Base-by-base conservation (phyloP, 2,113 vertebrate species). In the Neopipo cinnamomea region DNA sequence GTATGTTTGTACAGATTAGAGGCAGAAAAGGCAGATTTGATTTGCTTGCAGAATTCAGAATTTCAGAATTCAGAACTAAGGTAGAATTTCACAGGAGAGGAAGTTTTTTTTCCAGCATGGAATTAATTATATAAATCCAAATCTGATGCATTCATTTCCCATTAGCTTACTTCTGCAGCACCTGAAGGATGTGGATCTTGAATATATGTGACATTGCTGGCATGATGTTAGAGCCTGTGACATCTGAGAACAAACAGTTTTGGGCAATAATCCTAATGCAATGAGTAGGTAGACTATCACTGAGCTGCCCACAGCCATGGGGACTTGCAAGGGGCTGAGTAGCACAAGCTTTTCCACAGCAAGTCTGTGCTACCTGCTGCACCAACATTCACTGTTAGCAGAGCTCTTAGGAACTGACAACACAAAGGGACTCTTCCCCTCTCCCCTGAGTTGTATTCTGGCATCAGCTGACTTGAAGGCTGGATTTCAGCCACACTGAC, bases 331-430 rank as follows among this genome's bases (percentile, higher is more conserved):
- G 22, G 33, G 33, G 1, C 42, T 15, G 47, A 27, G 47, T 0
- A 52, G 31, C 46, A 27, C 12, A 11, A 44, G 16, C 16, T 18
- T 28, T 35, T 15, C n/a, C 27, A 20, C 9, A 49, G 62, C 1
- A 0, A 10, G 33, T 19, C 68, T 22, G 3, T 9, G 63, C 28
- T 56, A 2, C 5, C 33, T 12, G 19, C 73, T 9, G 42, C 23
- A 35, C 55, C 0, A 1, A 9, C 1, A 2, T 2, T 4, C 3
- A 11, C 12, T 75, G 33, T 18, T 5, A 59, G 61, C 62, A 47
- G 25, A 63, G 49, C 25, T n/a, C 59, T 16, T 9, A 67, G 61
- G 28, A 78, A 35, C 42, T 10, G 50, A 66, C 67, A 67, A 50
- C 44, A 20, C 2, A 37, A 37, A 23, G 24, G 22, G 23, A 84